These are phyloP conservation scores for Melitaea athalia DNA, from an alignment of 2,888 invertebrate genomes.

Conservation along the genomic window DNA sequence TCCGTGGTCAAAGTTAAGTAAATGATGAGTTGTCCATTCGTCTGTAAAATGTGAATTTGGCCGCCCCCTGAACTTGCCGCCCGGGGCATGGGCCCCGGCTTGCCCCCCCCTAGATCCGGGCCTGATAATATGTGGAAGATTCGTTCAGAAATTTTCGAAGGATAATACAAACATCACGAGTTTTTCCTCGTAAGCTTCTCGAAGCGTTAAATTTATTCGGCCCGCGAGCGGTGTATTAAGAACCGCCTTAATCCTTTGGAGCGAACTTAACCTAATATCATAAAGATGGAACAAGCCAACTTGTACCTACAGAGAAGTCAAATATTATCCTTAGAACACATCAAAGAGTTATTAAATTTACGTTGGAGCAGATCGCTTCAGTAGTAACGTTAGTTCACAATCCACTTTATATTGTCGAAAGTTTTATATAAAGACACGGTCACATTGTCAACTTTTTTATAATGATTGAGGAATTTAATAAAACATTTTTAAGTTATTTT, in stretches of 20 bases:
- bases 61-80: too few species aligned
- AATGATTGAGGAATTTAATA: constrained; percentile 6
- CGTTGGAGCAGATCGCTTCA: constrained; percentile 39
- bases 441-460: background rate
- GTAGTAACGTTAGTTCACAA: constrained; percentile 10
- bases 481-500: too few species aligned
- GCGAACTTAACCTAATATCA: constrained; percentile 79
- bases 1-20: too few species aligned
- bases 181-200: constrained; percentile 79
- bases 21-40: too few species aligned
- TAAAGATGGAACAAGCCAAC: constrained; percentile 79
- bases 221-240: constrained; percentile 78
- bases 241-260: constrained; percentile 78
- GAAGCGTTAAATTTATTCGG: constrained; percentile 79
- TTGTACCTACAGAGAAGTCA: constrained; percentile 74
- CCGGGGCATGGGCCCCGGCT: too few species aligned
- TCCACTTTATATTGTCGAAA: background rate
- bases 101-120: too few species aligned
- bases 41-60: too few species aligned
- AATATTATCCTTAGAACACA: constrained; percentile 76
- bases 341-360: constrained; percentile 76
- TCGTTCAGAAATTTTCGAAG: constrained; percentile 56
- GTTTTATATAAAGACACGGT: constrained; percentile 4
- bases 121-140: constrained; percentile 41
- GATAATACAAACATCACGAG: constrained; percentile 63